A percentile compares a stretch with the other conserved stretches of the same genome.
Conservation (phyloP, 2,888 invertebrate species). For the Morpho deidamia region DNA sequence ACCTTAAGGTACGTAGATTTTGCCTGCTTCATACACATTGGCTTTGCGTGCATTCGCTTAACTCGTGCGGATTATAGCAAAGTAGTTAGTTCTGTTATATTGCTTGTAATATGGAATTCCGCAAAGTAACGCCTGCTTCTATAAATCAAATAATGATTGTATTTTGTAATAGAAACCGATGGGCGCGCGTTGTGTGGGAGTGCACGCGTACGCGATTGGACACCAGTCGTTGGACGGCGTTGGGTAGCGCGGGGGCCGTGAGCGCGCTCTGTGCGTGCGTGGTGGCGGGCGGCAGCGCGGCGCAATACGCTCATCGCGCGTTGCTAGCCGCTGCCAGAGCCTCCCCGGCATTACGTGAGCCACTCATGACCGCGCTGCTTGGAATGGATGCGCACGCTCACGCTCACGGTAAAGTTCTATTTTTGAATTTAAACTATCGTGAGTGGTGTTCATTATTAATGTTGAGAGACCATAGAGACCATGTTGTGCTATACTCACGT, state of each 20-base stretch:
- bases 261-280: constrained; percentile 50
- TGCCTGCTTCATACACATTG: too few species aligned
- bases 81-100: too few species aligned
- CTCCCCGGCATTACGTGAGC: constrained; percentile 33
- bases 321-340: constrained; percentile 43
- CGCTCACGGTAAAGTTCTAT: constrained; percentile 45
- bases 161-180: constrained; percentile 81
- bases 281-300: constrained; percentile 37
- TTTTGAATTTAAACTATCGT: too few species aligned
- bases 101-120: too few species aligned
- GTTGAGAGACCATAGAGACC: too few species aligned
- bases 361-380: constrained; percentile 46
- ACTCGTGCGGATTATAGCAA: too few species aligned
- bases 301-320: constrained; percentile 36
- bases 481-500: too few species aligned
- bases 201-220: constrained; percentile 79
- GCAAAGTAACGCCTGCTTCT: too few species aligned
- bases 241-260: constrained; percentile 50
- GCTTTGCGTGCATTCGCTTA: too few species aligned
- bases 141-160: too few species aligned
- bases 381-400: constrained; percentile 56
- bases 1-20: too few species aligned
- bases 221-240: constrained; percentile 39
- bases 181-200: constrained; percentile 89
- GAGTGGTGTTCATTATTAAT: too few species aligned